Conservation (phyloP, 1,140 invertebrate genomes). For the Pseudomyrmex sp. region DNA sequence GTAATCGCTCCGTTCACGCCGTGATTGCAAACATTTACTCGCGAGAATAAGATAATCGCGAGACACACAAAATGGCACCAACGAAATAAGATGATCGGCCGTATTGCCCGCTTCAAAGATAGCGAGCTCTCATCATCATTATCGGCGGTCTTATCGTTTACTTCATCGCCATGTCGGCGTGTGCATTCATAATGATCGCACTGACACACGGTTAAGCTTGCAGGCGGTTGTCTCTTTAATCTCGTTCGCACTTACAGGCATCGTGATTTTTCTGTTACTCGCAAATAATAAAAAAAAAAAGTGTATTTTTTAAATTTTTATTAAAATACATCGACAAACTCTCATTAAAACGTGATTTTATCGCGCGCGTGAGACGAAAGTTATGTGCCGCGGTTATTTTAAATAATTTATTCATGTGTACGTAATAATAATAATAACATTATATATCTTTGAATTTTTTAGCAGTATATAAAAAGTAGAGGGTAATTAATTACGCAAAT, state of each 20-base stretch:
- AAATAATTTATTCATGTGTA: background rate
- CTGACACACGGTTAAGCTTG: slow-evolving; percentile 54
- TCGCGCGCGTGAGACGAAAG: background rate
- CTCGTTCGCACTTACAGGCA: slow-evolving; percentile 14
- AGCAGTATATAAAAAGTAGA: too few relatives aligned
- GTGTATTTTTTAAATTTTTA: background rate
- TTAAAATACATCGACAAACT: slow-evolving; percentile 8
- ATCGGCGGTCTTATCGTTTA: slow-evolving; percentile 50
- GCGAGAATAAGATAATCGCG: slow-evolving; percentile 23
- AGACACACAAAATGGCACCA: background rate
- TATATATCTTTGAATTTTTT: too few relatives aligned
- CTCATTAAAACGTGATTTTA: slow-evolving; percentile 1
- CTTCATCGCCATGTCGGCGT: slow-evolving; percentile 44
- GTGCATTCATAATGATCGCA: slow-evolving; percentile 57
- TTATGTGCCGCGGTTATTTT: background rate
- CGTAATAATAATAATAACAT: too few relatives aligned
- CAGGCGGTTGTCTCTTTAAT: slow-evolving; percentile 34
- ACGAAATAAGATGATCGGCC: slow-evolving; percentile 43
- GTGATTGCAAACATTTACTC: slow-evolving; percentile 38
- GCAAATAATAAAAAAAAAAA: background rate
- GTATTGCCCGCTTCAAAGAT: slow-evolving; percentile 37
- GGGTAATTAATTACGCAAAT: background rate
- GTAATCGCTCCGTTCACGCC: slow-evolving; percentile 44
- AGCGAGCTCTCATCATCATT: slow-evolving; percentile 49
- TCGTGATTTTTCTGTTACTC: slow-evolving; percentile 4